Evolutionary conservation across 2,113 vertebrate species (phyloP).

Genomic region (Osmerus eperlanus): DNA sequence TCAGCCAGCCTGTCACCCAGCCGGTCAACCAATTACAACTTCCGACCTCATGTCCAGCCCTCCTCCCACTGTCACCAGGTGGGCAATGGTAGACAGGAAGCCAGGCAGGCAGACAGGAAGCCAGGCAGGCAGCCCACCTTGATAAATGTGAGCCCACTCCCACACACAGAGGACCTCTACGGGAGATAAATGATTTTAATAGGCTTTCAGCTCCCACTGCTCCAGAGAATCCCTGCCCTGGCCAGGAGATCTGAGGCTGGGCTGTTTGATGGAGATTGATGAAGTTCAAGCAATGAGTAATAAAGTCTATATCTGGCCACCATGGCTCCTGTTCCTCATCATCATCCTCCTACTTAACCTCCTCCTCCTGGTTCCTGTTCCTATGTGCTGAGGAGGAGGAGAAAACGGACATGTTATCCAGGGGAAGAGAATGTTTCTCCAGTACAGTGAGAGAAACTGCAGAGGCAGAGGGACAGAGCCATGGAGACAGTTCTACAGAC

Average conservation of each 20-base stretch:
- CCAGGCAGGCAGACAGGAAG: slow-evolving; percentile 1
- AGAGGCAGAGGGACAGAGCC: too few species aligned
- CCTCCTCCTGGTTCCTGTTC: too few species aligned
- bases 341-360: neutral
- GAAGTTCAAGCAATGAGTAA: slow-evolving; percentile 21
- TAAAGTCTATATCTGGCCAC: slow-evolving; percentile 31
- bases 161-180: slow-evolving; percentile 17
- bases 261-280: slow-evolving; percentile 25
- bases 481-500: too few species aligned
- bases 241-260: neutral
- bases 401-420: neutral
- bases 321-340: too few species aligned
- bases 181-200: slow-evolving; percentile 38
- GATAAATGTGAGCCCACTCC: slow-evolving; percentile 36
- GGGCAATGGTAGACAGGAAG: neutral
- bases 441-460: too few species aligned
- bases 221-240: slow-evolving; percentile 31
- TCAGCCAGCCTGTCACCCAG: too few species aligned
- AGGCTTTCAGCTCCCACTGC: slow-evolving; percentile 34
- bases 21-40: neutral
- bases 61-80: slow-evolving; percentile 27
- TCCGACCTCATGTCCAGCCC: slow-evolving; percentile 4
- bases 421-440: too few species aligned
- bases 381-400: neutral
- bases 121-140: slow-evolving; percentile 19